phyloP scores from a whole-genome alignment of 2,888 invertebrate species.

The Nipponacmea schrenckii region DNA sequence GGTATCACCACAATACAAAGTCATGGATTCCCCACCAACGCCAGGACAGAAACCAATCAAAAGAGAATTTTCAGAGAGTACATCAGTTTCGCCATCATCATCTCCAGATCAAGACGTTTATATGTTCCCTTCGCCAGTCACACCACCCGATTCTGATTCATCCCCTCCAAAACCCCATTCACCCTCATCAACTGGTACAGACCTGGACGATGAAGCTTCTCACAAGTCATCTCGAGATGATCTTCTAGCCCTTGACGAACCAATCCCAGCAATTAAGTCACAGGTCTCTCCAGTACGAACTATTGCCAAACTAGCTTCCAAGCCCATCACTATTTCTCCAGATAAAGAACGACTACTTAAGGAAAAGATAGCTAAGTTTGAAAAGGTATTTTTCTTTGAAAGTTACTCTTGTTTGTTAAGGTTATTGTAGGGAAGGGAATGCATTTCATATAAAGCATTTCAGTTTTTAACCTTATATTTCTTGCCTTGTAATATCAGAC shows the following conservation, averaged over 20 bases:
- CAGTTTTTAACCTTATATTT: no score
- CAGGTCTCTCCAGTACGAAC: neutral
- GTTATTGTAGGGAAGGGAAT: no score
- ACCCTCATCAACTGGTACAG: conserved; percentile 57
- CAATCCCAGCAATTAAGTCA: neutral
- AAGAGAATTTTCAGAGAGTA: conserved; percentile 58
- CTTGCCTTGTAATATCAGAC: no score
- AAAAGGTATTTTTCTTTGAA: conserved; percentile 28
- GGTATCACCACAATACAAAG: conserved; percentile 59
- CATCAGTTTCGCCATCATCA: conserved; percentile 56
- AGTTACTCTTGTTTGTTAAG: neutral
- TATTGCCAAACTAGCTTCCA: conserved; percentile 13
- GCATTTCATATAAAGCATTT: no score
- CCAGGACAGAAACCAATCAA: conserved; percentile 57
- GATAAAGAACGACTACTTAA: conserved; percentile 12
- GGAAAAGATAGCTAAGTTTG: conserved; percentile 28
- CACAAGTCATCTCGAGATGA: conserved; percentile 17
- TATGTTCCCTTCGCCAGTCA: conserved; percentile 62
- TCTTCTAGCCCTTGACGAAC: conserved; percentile 17
- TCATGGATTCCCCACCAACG: conserved; percentile 62
- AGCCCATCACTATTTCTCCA: conserved; percentile 2
- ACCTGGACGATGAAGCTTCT: conserved; percentile 44
- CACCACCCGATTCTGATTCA: conserved; percentile 61
- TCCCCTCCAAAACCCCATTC: conserved; percentile 65
- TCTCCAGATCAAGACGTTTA: conserved; percentile 58